Evolutionary conservation across 1,140 invertebrate species (phyloP).

Genomic region (Carposina sasakii): DNA sequence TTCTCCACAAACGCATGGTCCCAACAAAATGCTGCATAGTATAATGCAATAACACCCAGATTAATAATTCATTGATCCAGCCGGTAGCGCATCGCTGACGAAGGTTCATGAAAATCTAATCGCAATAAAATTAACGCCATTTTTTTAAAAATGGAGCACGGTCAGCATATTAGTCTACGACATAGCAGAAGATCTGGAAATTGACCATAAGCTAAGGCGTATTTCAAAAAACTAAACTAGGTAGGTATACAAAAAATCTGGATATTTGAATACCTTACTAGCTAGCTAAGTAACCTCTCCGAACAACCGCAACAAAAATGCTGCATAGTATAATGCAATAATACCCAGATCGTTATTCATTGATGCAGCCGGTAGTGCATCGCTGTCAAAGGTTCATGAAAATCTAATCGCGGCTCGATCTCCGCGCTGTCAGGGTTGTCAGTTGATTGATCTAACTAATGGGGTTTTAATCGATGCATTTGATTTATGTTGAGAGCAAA

Average conservation of each 20-base stretch:
- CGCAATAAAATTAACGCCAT: slow-evolving; percentile 40
- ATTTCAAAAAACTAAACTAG: not conserved
- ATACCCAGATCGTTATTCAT: slow-evolving; percentile 24
- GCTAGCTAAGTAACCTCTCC: too few species aligned
- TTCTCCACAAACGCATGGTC: not conserved
- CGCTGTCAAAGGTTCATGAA: slow-evolving; percentile 47
- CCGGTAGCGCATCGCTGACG: slow-evolving; percentile 24
- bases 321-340: not conserved
- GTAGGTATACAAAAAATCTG: not conserved
- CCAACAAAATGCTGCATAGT: not conserved
- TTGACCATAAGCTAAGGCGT: not conserved
- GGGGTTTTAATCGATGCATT: too few species aligned
- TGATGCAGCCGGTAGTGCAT: slow-evolving; percentile 22
- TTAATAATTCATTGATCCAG: slow-evolving; percentile 23
- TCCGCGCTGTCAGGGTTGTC: too few species aligned
- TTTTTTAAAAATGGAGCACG: not conserved
- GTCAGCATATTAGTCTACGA: not conserved
- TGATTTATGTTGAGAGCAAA: too few species aligned
- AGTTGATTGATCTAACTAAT: too few species aligned
- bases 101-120: slow-evolving; percentile 64
- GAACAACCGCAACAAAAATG: too few species aligned
- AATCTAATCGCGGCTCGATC: slow-evolving; percentile 64
- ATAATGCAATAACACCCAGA: not conserved
- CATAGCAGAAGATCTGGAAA: not conserved
- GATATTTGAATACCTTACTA: not conserved